Percentiles rank a stretch among this genome's conserved stretches.
Conservation (phyloP, 2,888 invertebrate genomes). For the Emmelina monodactyla region DNA sequence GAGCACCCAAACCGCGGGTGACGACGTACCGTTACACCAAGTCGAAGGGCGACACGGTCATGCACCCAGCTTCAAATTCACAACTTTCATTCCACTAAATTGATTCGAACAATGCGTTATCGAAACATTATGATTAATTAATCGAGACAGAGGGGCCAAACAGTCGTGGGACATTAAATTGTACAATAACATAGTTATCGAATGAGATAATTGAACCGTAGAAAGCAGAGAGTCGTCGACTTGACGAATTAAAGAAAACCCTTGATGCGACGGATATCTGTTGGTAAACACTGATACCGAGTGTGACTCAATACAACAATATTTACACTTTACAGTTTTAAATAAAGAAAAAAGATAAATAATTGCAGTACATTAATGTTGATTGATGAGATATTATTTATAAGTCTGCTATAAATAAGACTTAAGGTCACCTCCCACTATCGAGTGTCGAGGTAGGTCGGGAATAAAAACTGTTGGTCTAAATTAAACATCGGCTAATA, state of each 20-base stretch:
- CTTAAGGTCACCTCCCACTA: constrained; percentile 40
- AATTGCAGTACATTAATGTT: no score
- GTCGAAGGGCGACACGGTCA: constrained; percentile 47
- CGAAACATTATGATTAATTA: constrained; percentile 23
- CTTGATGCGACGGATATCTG: no score
- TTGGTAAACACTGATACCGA: no score
- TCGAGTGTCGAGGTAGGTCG: constrained; percentile 50
- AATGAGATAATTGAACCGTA: constrained; percentile 48
- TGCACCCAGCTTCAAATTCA: constrained; percentile 28
- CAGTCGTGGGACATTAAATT: constrained; percentile 17
- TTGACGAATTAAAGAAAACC: no score
- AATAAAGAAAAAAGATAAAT: no score
- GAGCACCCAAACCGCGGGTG: constrained; percentile 23
- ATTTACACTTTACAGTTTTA: no score
- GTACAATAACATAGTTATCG: constrained; percentile 42
- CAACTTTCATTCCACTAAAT: constrained; percentile 22
- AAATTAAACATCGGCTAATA: constrained; percentile 23
- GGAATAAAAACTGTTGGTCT: constrained; percentile 37
- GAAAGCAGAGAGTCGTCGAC: no score
- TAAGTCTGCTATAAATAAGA: constrained; percentile 45
- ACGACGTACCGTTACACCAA: constrained; percentile 50
- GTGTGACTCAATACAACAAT: no score
- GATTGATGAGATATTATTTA: constrained; percentile 27
- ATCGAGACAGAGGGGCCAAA: constrained; percentile 18
- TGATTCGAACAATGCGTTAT: not conserved